Percentiles rank a stretch among this genome's conserved stretches.
Conservation (phyloP, 2,888 invertebrate species). For the Epirrhoe tristata region DNA sequence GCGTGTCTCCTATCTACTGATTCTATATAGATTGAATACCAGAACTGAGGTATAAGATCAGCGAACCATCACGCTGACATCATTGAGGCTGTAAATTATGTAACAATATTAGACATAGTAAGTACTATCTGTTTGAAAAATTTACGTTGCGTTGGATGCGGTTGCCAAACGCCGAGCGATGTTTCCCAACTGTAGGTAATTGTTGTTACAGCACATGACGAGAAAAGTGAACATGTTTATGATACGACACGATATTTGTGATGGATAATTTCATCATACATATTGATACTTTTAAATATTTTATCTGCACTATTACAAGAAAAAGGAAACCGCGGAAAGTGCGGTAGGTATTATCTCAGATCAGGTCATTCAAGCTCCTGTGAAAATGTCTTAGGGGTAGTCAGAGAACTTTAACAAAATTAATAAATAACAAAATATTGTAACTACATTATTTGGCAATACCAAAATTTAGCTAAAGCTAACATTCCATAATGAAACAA, state of each 20-base stretch:
- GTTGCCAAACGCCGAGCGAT: constrained; percentile 49
- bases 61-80: constrained; percentile 15
- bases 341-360: too few relatives aligned
- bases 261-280: constrained; percentile 1
- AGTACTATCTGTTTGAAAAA: constrained; percentile 40
- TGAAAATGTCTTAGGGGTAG: too few relatives aligned
- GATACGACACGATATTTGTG: constrained; percentile 11
- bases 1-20: background rate
- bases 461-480: too few relatives aligned
- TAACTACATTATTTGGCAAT: too few relatives aligned
- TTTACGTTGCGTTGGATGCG: constrained; percentile 48
- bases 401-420: too few relatives aligned
- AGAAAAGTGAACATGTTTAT: constrained; percentile 36
- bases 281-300: too few relatives aligned
- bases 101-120: constrained; percentile 27
- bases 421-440: too few relatives aligned
- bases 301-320: too few relatives aligned
- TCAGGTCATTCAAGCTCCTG: too few relatives aligned
- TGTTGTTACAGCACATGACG: constrained; percentile 43
- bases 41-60: background rate
- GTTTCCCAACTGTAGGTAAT: constrained; percentile 45
- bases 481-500: too few relatives aligned
- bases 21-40: background rate
- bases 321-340: too few relatives aligned
- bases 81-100: constrained; percentile 26